phyloP scores from a whole-genome alignment of 2,113 vertebrate genomes.

The Rhinolophus ferrumequinum region DNA sequence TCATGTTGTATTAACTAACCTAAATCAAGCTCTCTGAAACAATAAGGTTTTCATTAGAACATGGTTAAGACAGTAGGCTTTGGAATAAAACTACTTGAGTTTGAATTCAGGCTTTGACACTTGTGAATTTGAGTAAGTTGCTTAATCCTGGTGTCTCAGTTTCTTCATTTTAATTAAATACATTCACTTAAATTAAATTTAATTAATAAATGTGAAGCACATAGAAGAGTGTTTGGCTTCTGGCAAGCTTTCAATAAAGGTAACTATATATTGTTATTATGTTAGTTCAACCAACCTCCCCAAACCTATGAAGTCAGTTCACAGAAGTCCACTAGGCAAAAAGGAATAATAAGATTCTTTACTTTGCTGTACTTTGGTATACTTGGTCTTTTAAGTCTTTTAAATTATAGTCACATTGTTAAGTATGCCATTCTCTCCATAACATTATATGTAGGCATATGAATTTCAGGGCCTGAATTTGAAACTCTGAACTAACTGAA shows the following conservation, averaged over 20 bases:
- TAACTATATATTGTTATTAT: conserved; percentile 41
- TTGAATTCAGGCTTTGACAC: not conserved
- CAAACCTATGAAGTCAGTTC: conserved; percentile 28
- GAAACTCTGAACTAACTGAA: not conserved
- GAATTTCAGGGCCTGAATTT: conserved; percentile 27
- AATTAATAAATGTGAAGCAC: conserved; percentile 10
- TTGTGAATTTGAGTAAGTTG: not conserved
- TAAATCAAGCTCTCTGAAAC: conserved; percentile 17
- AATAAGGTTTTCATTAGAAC: not conserved
- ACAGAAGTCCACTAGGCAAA: not conserved
- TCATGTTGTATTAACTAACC: not conserved
- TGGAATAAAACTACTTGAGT: not conserved
- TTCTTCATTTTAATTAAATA: conserved; percentile 48
- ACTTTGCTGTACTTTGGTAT: not conserved
- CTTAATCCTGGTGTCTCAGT: conserved; percentile 32
- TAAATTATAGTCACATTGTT: not conserved
- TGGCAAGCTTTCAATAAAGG: not conserved
- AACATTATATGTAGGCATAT: not conserved
- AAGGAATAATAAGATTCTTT: conserved; percentile 2
- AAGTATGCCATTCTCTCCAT: not conserved
- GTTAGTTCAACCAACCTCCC: not conserved
- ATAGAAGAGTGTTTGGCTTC: conserved; percentile 11
- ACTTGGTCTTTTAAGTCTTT: conserved; percentile 41
- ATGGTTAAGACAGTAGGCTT: not conserved
- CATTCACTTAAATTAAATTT: conserved; percentile 38